Evolutionary conservation across 2,797 vertebrate genomes (phyloP).

Genomic region (Ataeniobius toweri): DNA sequence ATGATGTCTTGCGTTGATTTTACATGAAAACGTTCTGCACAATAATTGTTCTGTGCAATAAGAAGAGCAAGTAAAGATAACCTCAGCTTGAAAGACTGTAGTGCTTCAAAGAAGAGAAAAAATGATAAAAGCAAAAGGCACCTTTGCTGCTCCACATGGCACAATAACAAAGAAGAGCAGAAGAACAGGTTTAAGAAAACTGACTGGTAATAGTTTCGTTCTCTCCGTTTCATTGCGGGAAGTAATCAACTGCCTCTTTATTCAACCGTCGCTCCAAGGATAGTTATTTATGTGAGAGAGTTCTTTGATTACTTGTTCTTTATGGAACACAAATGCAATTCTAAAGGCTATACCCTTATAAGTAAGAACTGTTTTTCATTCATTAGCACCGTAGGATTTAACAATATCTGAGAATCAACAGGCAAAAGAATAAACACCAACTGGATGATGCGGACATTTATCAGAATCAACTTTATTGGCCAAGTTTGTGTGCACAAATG

Average conservation of each 20-base stretch:
- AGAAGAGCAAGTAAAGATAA: no score
- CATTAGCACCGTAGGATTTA: not conserved
- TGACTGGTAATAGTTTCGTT: conserved; percentile 47
- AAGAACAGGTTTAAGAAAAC: conserved; percentile 65
- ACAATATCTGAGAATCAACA: conserved; percentile 10
- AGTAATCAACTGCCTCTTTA: conserved; percentile 27
- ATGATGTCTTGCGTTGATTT: not conserved
- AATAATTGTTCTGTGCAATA: no score
- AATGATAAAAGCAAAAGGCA: not conserved
- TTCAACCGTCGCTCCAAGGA: conserved; percentile 8
- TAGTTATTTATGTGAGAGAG: conserved; percentile 1
- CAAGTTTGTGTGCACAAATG: no score
- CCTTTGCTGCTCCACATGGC: conserved; percentile 10
- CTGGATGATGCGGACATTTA: not conserved
- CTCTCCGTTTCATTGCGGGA: conserved; percentile 30
- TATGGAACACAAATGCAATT: not conserved
- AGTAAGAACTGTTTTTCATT: not conserved
- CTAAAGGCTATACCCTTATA: not conserved
- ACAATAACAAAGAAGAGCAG: conserved; percentile 30
- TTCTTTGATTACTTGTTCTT: conserved; percentile 8
- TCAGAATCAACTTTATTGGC: no score
- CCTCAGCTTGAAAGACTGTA: not conserved
- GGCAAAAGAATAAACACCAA: conserved; percentile 7
- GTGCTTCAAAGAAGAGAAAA: not conserved
- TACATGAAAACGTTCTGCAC: not conserved